Percentiles rank a stretch among this genome's conserved stretches.
These are phyloP conservation scores for Octomys mimax DNA, from an alignment of 2,797 vertebrate species.

Conservation along the genomic window DNA sequence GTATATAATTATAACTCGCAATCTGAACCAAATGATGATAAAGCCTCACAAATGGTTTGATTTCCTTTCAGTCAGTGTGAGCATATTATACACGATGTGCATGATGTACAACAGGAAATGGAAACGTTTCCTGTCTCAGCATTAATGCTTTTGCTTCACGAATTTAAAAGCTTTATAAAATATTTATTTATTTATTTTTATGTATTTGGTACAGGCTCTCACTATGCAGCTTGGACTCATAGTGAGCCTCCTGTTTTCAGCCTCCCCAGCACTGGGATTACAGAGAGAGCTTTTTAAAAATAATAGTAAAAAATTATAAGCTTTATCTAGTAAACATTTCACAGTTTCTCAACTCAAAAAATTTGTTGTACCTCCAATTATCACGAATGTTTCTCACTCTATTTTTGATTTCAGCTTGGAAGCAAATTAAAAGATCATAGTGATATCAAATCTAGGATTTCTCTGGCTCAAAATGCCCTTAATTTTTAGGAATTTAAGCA, in stretches of 20 bases:
- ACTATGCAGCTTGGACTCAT: too few species aligned
- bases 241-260: too few species aligned
- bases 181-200: too few species aligned
- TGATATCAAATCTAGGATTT: constrained; percentile 5
- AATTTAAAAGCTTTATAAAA: background rate
- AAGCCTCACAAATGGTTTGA: background rate
- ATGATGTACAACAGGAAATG: background rate
- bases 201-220: too few species aligned
- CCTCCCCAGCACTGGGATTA: too few species aligned
- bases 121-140: background rate
- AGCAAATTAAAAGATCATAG: background rate
- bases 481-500: background rate
- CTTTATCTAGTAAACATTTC: background rate
- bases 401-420: constrained; percentile 5
- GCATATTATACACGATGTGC: background rate
- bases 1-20: background rate
- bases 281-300: too few species aligned
- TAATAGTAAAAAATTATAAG: background rate
- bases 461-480: background rate
- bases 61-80: background rate
- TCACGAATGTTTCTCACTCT: background rate
- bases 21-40: background rate
- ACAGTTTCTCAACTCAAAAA: background rate
- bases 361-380: constrained; percentile 22
- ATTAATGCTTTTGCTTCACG: background rate